These are phyloP conservation scores for Pandemis heparana DNA, from an alignment of 2,888 invertebrate genomes.

Conservation along the genomic window DNA sequence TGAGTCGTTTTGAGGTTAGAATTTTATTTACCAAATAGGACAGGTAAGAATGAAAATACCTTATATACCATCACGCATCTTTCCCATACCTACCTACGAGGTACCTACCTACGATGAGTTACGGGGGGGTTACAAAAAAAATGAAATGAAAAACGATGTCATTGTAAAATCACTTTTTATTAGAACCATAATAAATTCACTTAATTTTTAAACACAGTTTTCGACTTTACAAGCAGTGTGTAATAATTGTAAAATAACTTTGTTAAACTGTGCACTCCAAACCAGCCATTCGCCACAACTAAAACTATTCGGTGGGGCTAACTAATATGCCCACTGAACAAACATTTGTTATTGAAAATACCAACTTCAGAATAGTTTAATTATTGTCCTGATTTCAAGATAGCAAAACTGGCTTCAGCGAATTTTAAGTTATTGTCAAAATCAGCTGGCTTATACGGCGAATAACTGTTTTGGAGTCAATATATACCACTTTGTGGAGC, in stretches of 20 bases:
- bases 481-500: constrained; percentile 24
- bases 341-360: background rate
- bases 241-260: constrained; percentile 18
- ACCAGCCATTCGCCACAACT: constrained; percentile 21
- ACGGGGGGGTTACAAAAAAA: background rate
- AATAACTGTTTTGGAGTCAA: constrained; percentile 37
- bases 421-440: constrained; percentile 25
- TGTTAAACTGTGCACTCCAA: constrained; percentile 30
- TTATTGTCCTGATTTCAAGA: constrained; percentile 26
- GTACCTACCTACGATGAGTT: too few species aligned
- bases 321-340: background rate
- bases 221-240: constrained; percentile 30
- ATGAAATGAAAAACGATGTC: constrained; percentile 47
- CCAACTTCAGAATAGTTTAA: background rate
- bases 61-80: too few species aligned
- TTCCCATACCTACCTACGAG: too few species aligned
- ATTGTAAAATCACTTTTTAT: constrained; percentile 67
- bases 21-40: too few species aligned
- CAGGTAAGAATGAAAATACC: too few species aligned
- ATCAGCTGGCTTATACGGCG: constrained; percentile 14
- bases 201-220: constrained; percentile 49
- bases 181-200: constrained; percentile 63
- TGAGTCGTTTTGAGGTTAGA: too few species aligned
- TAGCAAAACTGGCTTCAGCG: background rate
- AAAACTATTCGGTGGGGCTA: background rate